These are phyloP conservation scores for Teinopalpus imperialis DNA, from an alignment of 2,888 invertebrate genomes.

Conservation along the genomic window DNA sequence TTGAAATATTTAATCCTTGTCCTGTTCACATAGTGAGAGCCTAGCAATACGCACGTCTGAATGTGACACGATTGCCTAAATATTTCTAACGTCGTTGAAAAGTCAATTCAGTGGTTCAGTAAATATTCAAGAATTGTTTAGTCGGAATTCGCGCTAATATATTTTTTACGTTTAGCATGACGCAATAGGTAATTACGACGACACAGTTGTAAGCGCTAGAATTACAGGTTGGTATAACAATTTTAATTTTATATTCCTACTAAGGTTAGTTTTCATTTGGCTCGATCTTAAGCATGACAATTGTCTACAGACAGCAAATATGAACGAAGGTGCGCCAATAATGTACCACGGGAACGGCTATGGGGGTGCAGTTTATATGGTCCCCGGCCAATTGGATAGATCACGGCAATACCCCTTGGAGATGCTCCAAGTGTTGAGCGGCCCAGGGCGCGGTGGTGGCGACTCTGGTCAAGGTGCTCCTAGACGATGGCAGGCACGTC, in stretches of 20 bases:
- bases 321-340: conserved; percentile 69
- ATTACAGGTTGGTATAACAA: conserved; percentile 59
- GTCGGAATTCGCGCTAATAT: conserved; percentile 59
- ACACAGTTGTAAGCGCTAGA: conserved; percentile 49
- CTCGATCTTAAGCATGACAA: conserved; percentile 35
- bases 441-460: conserved; percentile 37
- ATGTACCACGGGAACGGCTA: conserved; percentile 65
- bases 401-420: conserved; percentile 62
- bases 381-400: conserved; percentile 53
- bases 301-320: conserved; percentile 42
- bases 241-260: conserved; percentile 28
- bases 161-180: conserved; percentile 67
- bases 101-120: conserved; percentile 64
- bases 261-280: conserved; percentile 21
- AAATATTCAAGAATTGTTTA: conserved; percentile 59
- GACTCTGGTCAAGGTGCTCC: conserved; percentile 44
- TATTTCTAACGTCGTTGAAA: conserved; percentile 50
- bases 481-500: conserved; percentile 52
- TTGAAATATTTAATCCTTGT: conserved; percentile 61
- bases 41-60: conserved; percentile 53
- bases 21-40: conserved; percentile 59
- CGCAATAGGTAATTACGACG: conserved; percentile 57
- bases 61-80: conserved; percentile 43
- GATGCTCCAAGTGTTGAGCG: conserved; percentile 51
- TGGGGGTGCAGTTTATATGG: conserved; percentile 56